phyloP scores from a whole-genome alignment of 2,113 vertebrate species.

The Cynocephalus volans region DNA sequence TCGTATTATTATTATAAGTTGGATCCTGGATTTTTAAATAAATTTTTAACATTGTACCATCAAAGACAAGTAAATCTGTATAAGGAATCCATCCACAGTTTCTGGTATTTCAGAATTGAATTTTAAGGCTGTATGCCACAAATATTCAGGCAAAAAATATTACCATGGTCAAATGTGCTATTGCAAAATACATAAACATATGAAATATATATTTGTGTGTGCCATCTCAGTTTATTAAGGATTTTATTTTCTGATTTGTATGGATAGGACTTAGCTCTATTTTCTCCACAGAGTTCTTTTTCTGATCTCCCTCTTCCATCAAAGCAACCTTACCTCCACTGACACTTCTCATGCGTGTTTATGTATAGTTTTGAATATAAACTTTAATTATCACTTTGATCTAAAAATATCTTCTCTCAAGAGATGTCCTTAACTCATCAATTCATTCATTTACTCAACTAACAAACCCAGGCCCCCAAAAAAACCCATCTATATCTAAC shows the following conservation, averaged over 20 bases:
- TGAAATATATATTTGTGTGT: background rate
- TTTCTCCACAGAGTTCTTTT: constrained; percentile 50
- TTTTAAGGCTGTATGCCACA: background rate
- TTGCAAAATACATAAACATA: background rate
- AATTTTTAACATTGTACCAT: background rate
- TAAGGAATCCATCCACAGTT: background rate
- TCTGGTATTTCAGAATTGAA: constrained; percentile 6
- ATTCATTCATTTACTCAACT: background rate
- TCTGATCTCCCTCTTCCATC: background rate
- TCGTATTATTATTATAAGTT: background rate
- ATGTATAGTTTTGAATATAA: background rate
- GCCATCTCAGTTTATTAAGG: background rate
- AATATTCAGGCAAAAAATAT: constrained; percentile 45
- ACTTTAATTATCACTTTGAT: background rate
- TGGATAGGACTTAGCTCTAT: background rate
- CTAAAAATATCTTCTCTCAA: constrained; percentile 21
- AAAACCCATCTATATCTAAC: background rate
- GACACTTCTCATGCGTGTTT: background rate
- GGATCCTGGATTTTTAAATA: background rate
- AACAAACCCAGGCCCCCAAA: background rate
- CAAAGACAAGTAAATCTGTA: background rate
- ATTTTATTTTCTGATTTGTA: background rate
- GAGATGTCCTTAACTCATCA: background rate
- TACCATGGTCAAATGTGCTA: background rate
- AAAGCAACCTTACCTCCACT: background rate